Evolutionary conservation across 2,113 vertebrate species (phyloP), one percentile per base, ranked within the genome.

Genomic region (Epinephelus lanceolatus): DNA sequence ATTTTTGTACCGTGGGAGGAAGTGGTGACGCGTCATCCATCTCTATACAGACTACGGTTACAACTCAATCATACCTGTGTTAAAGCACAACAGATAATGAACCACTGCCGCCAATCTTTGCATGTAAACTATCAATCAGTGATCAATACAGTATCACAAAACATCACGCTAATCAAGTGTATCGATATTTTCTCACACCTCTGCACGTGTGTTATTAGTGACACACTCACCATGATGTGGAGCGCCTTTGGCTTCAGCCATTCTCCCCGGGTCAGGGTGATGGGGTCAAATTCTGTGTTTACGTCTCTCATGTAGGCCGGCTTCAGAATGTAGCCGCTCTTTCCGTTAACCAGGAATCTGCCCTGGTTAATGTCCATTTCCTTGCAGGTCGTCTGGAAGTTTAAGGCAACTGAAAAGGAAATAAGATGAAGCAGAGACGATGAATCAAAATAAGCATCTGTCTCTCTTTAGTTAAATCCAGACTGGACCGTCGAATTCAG

Each of bases 351-450:
- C 88, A 95, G 92, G 93, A 99, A 99, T 18, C 92, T 95, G 6
- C 98, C 98, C 90, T 98, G 98, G 92, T 99, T 96, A 63, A 99
- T 67, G 47, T 99, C 97, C 98, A 99, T 97, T 80, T 98, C 96
- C 30, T 85, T 7, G 66, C 96, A 94, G 27, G 90, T 93, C 0
- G 97, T 98, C 95, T 99, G 98, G 94, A 99, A 99, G 94, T 99
- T 99, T 17, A 99, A 88, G 73, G 98, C 97, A 94, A 99, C 98
- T 99, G 81, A 37, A 72, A 76, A 53, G 33, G n/a, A 65, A 42
- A 27, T 4, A 30, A 45, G 10, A 63, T 53, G 12, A 76, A 17
- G 15, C 6, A 56, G 7, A 12, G 14, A 59, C 52, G 30, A 66
- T 2, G 37, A 30, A 23, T 57, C 19, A 12, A 13, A 47, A 25